Base-by-base conservation (phyloP, 2,888 invertebrate genomes). In the Phymatocera aterrima region DNA sequence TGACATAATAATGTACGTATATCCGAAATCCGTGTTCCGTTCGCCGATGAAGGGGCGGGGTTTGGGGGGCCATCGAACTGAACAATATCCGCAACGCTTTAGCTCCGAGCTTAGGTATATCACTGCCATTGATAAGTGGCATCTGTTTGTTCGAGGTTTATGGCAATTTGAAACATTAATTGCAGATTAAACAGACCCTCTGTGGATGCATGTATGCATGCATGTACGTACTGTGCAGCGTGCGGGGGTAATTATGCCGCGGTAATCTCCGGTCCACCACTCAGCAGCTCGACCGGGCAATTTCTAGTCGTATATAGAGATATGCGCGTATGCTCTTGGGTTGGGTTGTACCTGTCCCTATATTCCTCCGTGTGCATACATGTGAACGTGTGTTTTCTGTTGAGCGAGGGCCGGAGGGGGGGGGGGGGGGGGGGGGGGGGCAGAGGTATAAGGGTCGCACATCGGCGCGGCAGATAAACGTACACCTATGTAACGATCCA, bases 161-260 rank as follows among this genome's bases (percentile, higher is more conserved):
- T 86, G 88, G 88, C 89, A 89, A 89, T 89, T 88, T 86, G 88
- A 88, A 88, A 88, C 88, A 89, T 89, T 89, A 88, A 89, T 89
- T 88, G 89, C 88, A 87, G 88, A 88, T 89, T 89, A 89, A 89
- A 87, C 88, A 85, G 86, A 85, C 86, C 85, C 84, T 81, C 82
- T 79, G 78, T 81, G 82, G 81, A 82, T 80, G n/a, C 28, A 51
- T 4, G 28, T 60, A 21, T 21, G 60, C 15, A 60, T 6, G 28
- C 8, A 15, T 21, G 43, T 43, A 28, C n/a, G 24, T 37, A n/a
- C 37, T 18, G 24, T 68, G 15, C 34, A 24, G n/a, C 51, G 79
- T 83, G 83, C 83, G 72, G 82, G 81, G 87, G 87, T 88, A 88
- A 89, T 89, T 88, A 88, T 88, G 85, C 86, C 84, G 82, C 87